A percentile compares a stretch with the other conserved stretches of the same genome.
Evolutionary conservation across 2,113 vertebrate genomes (phyloP).

Genomic region (Charadrius vociferus): DNA sequence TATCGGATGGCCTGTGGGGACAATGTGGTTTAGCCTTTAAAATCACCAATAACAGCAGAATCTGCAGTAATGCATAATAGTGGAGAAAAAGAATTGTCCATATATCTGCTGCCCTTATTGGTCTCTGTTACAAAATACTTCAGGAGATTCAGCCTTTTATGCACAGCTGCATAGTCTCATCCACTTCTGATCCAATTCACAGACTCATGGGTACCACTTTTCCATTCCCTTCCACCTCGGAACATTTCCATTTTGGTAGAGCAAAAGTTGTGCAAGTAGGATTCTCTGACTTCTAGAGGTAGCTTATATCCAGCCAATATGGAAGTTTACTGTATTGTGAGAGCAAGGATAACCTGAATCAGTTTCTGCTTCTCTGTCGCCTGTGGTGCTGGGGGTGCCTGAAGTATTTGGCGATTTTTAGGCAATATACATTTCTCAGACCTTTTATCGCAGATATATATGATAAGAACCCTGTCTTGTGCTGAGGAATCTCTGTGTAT

Average conservation of each 20-base stretch:
- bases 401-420: background rate
- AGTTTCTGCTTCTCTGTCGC: background rate
- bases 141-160: background rate
- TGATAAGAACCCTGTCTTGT: background rate
- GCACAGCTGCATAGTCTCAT: background rate
- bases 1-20: background rate
- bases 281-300: background rate
- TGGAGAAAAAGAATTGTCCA: background rate
- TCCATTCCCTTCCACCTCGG: background rate
- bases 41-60: background rate
- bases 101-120: background rate
- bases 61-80: background rate
- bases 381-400: background rate
- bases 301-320: background rate
- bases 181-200: background rate
- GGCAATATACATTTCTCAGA: background rate
- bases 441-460: fast-evolving
- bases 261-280: background rate
- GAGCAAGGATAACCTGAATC: background rate
- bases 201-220: background rate
- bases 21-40: background rate
- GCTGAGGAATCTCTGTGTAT: background rate
- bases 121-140: background rate
- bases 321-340: background rate
- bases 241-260: background rate